phyloP scores from a whole-genome alignment of 1,140 invertebrate species.

The Mactra quadrangularis region DNA sequence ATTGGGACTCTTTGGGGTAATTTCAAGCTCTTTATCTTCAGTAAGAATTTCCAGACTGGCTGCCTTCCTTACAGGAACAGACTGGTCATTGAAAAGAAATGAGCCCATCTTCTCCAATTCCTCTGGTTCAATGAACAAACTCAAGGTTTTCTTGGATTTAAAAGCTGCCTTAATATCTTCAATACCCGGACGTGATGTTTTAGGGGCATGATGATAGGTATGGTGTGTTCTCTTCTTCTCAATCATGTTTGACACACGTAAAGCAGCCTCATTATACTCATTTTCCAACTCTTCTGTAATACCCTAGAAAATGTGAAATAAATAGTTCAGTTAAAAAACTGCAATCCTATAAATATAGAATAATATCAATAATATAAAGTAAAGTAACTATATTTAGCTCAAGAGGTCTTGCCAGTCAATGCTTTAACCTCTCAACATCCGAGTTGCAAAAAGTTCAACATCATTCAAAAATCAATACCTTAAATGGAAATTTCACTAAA shows the following conservation, averaged over 20 bases:
- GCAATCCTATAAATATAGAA: too few species aligned
- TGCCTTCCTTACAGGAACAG: too few species aligned
- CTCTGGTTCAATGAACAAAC: conserved; percentile 13
- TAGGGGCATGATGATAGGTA: conserved; percentile 10
- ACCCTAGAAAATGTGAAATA: background rate
- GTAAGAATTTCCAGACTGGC: background rate
- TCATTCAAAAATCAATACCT: too few species aligned
- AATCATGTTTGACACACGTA: background rate
- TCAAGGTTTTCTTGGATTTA: conserved; percentile 6
- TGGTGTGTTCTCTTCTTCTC: background rate
- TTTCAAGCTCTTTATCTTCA: background rate
- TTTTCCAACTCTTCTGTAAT: conserved; percentile 11
- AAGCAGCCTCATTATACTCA: conserved; percentile 20
- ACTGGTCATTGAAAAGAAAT: too few species aligned
- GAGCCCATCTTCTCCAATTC: too few species aligned
- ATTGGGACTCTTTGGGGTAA: background rate
- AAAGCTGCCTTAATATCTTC: background rate
- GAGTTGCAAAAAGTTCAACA: too few species aligned
- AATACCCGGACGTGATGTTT: background rate
- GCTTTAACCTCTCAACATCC: too few species aligned
- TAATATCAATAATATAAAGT: too few species aligned
- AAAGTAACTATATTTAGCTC: too few species aligned
- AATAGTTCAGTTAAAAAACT: too few species aligned
- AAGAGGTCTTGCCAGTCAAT: too few species aligned
- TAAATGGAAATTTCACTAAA: too few species aligned